A percentile compares a stretch with the other conserved stretches of the same genome.
Conservation (phyloP, 2,888 invertebrate genomes). For the Lepidonotus clava region DNA sequence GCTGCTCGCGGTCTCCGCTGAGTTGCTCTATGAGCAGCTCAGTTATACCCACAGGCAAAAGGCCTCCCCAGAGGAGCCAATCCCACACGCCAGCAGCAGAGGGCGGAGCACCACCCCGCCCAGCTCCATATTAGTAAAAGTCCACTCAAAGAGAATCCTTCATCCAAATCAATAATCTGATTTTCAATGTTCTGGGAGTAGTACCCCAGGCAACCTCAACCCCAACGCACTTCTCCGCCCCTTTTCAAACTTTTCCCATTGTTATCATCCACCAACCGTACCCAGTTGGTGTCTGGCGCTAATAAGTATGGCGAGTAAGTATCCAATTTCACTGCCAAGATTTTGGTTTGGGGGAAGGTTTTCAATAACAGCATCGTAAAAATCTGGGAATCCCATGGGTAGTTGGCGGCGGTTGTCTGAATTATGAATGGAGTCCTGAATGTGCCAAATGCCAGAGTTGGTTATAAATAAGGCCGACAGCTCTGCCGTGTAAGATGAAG, state of each 20-base stretch:
- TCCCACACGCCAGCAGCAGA: not conserved
- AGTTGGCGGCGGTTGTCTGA: not conserved
- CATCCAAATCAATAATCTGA: conserved; percentile 25
- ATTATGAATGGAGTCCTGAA: conserved; percentile 13
- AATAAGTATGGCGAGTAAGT: not conserved
- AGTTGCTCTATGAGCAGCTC: not conserved
- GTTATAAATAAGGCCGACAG: conserved; percentile 39
- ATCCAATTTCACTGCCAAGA: not conserved
- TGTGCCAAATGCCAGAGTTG: conserved; percentile 26
- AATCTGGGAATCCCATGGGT: conserved; percentile 10
- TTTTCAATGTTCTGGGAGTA: not conserved
- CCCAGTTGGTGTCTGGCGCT: too few species aligned
- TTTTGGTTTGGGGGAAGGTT: not conserved
- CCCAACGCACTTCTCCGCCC: not conserved
- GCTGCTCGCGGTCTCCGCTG: not conserved
- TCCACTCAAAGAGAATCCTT: conserved; percentile 35
- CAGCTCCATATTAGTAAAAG: conserved; percentile 17
- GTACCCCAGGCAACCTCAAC: not conserved
- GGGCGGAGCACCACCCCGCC: not conserved
- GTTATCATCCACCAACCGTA: not conserved
- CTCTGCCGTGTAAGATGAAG: conserved; percentile 20
- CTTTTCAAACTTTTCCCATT: not conserved
- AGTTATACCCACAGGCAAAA: not conserved
- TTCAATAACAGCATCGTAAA: conserved; percentile 21
- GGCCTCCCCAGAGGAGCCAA: not conserved